Conservation (phyloP, 2,888 invertebrate genomes). For the Caenorhabditis angaria region DNA sequence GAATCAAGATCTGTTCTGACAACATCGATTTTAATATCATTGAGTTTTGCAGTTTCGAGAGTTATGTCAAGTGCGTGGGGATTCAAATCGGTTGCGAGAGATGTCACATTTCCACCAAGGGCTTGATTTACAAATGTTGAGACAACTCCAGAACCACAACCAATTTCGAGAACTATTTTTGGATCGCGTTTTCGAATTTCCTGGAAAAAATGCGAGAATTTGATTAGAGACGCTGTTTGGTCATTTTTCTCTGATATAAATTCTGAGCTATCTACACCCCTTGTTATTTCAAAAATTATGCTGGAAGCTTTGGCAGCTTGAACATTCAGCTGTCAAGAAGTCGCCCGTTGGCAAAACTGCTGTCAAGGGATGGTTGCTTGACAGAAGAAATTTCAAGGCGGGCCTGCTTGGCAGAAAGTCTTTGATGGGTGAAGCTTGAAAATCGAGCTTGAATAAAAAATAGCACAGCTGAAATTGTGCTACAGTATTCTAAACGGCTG, state of each 20-base stretch:
- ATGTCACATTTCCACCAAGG: constrained; percentile 47
- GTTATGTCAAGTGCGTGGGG: constrained; percentile 82
- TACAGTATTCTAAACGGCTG: no score
- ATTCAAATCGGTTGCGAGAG: constrained; percentile 82
- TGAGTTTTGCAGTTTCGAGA: constrained; percentile 79
- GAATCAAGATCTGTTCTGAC: constrained; percentile 69
- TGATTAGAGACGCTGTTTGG: not conserved
- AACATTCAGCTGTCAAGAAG: no score
- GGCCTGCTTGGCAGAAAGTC: no score
- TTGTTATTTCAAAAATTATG: no score
- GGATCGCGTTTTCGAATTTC: constrained; percentile 49
- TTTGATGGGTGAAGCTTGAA: no score
- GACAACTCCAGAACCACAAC: constrained; percentile 90
- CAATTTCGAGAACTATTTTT: constrained; percentile 80
- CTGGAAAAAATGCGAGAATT: constrained; percentile 64
- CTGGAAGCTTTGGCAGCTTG: no score
- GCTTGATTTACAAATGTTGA: constrained; percentile 82
- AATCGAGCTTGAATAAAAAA: no score
- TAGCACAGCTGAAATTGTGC: no score
- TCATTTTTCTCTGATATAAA: not conserved
- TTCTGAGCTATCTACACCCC: no score
- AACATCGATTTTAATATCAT: constrained; percentile 77
- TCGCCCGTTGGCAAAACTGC: no score
- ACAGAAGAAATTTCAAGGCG: no score
- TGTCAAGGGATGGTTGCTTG: no score